Evolutionary conservation across 2,113 vertebrate genomes (phyloP).

Genomic region (Lophura nycthemera): DNA sequence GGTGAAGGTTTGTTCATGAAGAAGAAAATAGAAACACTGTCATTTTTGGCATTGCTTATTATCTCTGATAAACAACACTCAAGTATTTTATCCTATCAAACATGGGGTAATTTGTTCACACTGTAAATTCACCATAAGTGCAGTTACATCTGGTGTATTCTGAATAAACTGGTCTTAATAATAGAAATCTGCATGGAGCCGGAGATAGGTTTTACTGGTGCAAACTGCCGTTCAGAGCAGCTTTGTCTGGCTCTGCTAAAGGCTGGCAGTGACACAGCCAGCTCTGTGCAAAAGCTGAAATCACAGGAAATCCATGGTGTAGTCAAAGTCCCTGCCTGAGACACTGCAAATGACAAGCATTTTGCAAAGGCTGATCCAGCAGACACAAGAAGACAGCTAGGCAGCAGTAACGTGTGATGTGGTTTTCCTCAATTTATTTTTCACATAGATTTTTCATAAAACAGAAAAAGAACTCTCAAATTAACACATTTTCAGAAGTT

Average conservation of each 20-base stretch:
- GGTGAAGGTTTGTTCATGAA: not conserved
- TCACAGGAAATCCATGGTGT: constrained; percentile 27
- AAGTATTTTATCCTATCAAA: not conserved
- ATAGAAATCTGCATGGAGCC: not conserved
- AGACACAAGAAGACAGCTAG: not conserved
- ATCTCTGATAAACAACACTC: not conserved
- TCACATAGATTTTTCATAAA: not conserved
- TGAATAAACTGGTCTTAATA: not conserved
- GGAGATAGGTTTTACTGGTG: not conserved
- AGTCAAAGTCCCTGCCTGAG: constrained; percentile 11
- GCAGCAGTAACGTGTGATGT: not conserved
- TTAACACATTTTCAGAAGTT: constrained; percentile 42
- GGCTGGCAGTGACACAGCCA: not conserved
- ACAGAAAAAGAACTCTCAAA: constrained; percentile 24
- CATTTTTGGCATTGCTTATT: not conserved
- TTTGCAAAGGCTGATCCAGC: constrained; percentile 3
- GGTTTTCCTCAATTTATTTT: constrained; percentile 20
- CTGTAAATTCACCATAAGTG: not conserved
- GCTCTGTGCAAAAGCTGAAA: constrained; percentile 24
- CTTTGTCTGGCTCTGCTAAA: not conserved
- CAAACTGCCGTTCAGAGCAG: not conserved
- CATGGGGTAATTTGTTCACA: not conserved
- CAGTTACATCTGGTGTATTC: not conserved
- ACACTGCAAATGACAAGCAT: constrained; percentile 6
- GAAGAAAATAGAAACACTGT: constrained; percentile 22